Base-by-base conservation (phyloP, 2,797 vertebrate genomes). In the Emydoidea blandingii region DNA sequence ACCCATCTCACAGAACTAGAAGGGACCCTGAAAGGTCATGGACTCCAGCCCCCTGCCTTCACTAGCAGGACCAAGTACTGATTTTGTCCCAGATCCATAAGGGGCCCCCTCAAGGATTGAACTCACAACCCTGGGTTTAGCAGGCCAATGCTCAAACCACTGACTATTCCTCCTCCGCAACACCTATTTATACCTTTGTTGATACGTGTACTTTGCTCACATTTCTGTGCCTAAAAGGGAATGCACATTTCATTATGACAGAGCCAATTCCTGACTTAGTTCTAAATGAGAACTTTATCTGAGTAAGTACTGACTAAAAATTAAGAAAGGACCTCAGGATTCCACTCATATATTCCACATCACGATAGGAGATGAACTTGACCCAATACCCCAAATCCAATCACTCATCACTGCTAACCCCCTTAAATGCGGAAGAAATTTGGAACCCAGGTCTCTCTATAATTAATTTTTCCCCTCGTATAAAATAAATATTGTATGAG, bases 191-290 rank as follows among this genome's bases (percentile, higher is more conserved):
- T 34, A 65, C 11, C 37, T 23, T 72, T 41, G 68, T 41, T 72
- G 68, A 52, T 31, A 87, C 10, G 25, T 5, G 4, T 0, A 0
- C 0, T 0, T 56, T 87, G 21, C 47, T 83, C 2, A 2, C 72
- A 88, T 82, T 91, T 85, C 72, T 3, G 1, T 81, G 78, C 93
- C 37, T 53, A 86, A 57, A 83, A 41, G 59, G 29, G 29, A 94
- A 89, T 94, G 81, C 84, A 83, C 44, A 29, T 92, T 91, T 89
- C 62, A 11, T 89, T 84, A 59, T 29, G n/a, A 81, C 49, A 52
- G 12, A 72, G 47, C 59, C 65, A 79, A n/a, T 74, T 95, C 92
- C 74, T 80, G 81, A 10, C 81, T 92, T 72, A 52, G 16, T 53
- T 95, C 47, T 65, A 80, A 96, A 87, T 29, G 8, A 91, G 29